These are phyloP conservation scores for Tadarida brasiliensis DNA, from an alignment of 2,797 vertebrate species.

Conservation along the genomic window DNA sequence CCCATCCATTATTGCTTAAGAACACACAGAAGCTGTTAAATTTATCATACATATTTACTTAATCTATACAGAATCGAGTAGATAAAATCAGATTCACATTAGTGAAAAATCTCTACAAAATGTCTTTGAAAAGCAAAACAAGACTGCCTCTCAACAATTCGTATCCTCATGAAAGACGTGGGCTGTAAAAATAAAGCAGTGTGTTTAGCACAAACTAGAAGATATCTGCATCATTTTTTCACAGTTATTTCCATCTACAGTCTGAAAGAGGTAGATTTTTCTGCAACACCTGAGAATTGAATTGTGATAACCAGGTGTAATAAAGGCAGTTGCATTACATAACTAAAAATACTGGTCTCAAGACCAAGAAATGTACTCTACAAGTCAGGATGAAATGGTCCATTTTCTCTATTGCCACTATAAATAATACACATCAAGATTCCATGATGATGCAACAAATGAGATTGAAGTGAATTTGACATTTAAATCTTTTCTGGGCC, in stretches of 20 bases:
- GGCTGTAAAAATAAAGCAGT: slow-evolving; percentile 93
- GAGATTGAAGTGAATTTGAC: slow-evolving; percentile 72
- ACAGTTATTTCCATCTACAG: slow-evolving; percentile 94
- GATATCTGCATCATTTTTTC: slow-evolving; percentile 92
- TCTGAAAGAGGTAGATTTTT: slow-evolving; percentile 97
- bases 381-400: slow-evolving; percentile 82
- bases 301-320: slow-evolving; percentile 90
- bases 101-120: slow-evolving; percentile 97
- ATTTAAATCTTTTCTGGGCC: slow-evolving; percentile 77
- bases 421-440: slow-evolving; percentile 72
- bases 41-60: slow-evolving; percentile 92
- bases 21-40: slow-evolving; percentile 87
- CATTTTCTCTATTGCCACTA: slow-evolving; percentile 69
- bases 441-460: slow-evolving; percentile 78
- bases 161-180: slow-evolving; percentile 89
- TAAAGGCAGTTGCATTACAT: slow-evolving; percentile 83
- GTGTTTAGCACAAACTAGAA: slow-evolving; percentile 91
- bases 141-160: slow-evolving; percentile 92
- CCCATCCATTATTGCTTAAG: slow-evolving; percentile 36
- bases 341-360: slow-evolving; percentile 78
- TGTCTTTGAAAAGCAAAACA: slow-evolving; percentile 97
- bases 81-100: slow-evolving; percentile 93
- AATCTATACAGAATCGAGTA: slow-evolving; percentile 91
- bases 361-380: slow-evolving; percentile 78
- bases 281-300: slow-evolving; percentile 96